phyloP scores from a whole-genome alignment of 2,797 vertebrate genomes.

The Mico argentatus region DNA sequence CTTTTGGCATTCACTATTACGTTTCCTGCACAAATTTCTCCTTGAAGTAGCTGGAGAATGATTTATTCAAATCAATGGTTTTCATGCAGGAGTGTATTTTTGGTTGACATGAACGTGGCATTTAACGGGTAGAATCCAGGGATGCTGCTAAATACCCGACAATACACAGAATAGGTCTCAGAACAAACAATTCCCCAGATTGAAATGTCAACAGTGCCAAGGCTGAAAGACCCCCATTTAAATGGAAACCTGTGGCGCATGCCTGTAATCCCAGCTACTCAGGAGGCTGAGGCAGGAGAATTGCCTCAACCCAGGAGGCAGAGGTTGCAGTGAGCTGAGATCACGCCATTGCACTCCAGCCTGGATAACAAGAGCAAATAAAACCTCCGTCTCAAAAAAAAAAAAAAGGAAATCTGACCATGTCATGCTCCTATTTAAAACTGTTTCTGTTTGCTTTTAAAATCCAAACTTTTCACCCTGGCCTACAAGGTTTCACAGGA shows the following conservation, averaged over 20 bases:
- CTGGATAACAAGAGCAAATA: too few species aligned
- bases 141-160: background rate
- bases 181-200: background rate
- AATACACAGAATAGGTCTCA: background rate
- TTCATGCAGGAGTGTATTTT: background rate
- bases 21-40: background rate
- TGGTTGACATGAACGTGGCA: background rate
- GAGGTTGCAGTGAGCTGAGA: too few species aligned
- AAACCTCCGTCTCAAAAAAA: too few species aligned
- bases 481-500: background rate
- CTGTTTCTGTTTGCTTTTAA: background rate
- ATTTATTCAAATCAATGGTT: background rate
- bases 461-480: background rate
- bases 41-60: background rate
- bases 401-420: background rate
- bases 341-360: too few species aligned
- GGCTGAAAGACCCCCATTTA: background rate
- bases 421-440: background rate
- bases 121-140: background rate
- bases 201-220: background rate
- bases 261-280: too few species aligned
- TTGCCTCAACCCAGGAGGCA: too few species aligned
- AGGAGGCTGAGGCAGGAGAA: too few species aligned
- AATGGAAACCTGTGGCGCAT: background rate
- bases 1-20: background rate